Conservation (phyloP, 2,888 invertebrate species). For the Corbicula japonica region DNA sequence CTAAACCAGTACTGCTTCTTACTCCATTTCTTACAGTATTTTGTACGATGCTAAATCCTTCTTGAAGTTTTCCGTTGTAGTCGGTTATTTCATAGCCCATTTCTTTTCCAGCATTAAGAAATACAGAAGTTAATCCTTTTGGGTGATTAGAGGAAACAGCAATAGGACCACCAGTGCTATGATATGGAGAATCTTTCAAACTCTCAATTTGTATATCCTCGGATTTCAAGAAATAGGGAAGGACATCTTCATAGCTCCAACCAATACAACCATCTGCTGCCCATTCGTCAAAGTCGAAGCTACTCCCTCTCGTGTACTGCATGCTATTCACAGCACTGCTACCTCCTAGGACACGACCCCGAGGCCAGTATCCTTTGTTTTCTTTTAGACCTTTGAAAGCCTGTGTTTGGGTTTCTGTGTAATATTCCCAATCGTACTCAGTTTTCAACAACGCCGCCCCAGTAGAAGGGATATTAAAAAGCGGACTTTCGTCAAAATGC, state of each 20-base stretch:
- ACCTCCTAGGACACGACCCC: slow-evolving; percentile 5
- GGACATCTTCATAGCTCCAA: slow-evolving; percentile 94
- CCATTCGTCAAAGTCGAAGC: slow-evolving; percentile 95
- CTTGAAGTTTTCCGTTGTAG: slow-evolving; percentile 70
- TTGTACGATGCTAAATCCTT: slow-evolving; percentile 21
- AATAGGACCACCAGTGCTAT: slow-evolving; percentile 79
- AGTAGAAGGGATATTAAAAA: not conserved
- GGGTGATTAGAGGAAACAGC: slow-evolving; percentile 70
- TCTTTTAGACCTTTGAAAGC: slow-evolving; percentile 3
- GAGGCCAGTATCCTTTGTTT: not conserved
- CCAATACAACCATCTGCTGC: slow-evolving; percentile 94
- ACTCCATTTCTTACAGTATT: slow-evolving; percentile 65
- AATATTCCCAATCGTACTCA: slow-evolving; percentile 12
- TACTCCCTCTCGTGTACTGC: slow-evolving; percentile 93
- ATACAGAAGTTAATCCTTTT: slow-evolving; percentile 73
- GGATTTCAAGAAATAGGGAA: slow-evolving; percentile 88
- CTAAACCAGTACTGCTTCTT: slow-evolving; percentile 80
- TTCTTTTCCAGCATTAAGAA: slow-evolving; percentile 88
- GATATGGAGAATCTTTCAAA: slow-evolving; percentile 73
- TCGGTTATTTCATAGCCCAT: slow-evolving; percentile 88
- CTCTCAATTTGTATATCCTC: slow-evolving; percentile 85
- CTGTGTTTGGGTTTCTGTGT: not conserved
- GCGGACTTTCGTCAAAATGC: slow-evolving; percentile 14
- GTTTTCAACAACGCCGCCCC: not conserved
- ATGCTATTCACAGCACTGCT: slow-evolving; percentile 3